Percentiles rank a stretch among this genome's conserved stretches.
These are phyloP conservation scores for Miltochrista miniata DNA, from an alignment of 2,888 invertebrate genomes.

Conservation along the genomic window DNA sequence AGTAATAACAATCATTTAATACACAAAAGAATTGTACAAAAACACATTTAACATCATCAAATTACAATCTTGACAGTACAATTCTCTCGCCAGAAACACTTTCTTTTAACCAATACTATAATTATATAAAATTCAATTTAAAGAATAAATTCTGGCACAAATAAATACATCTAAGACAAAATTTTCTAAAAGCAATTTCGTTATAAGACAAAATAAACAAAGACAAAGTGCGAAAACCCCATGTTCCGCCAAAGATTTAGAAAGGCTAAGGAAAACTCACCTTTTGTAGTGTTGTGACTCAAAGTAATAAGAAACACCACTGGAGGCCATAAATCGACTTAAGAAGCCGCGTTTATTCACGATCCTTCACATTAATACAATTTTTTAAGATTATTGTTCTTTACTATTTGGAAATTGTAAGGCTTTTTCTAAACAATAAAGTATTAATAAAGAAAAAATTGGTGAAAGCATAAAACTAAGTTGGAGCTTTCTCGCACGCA, in stretches of 20 bases:
- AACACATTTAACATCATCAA: no score
- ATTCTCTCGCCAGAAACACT: no score
- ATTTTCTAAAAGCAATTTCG: constrained; percentile 1
- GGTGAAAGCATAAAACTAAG: no score
- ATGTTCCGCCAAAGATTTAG: constrained; percentile 40
- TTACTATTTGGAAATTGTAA: constrained; percentile 35
- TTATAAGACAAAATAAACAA: constrained; percentile 32
- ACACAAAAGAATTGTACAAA: no score
- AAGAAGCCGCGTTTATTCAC: constrained; percentile 58
- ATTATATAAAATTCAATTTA: no score
- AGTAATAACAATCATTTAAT: no score
- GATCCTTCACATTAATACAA: constrained; percentile 59
- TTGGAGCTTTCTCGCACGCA: no score
- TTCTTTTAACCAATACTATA: no score
- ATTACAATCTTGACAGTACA: no score
- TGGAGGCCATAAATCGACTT: constrained; percentile 53
- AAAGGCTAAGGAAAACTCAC: constrained; percentile 51
- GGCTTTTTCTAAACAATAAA: constrained; percentile 23
- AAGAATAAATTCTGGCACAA: no score
- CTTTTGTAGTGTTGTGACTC: constrained; percentile 45
- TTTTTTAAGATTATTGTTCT: constrained; percentile 58
- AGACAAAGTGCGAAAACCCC: constrained; percentile 35
- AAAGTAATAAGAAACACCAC: constrained; percentile 57
- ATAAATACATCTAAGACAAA: no score
- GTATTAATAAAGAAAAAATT: constrained; percentile 11